phyloP scores from a whole-genome alignment of 2,888 invertebrate genomes.

The Phyto melanocephala region DNA sequence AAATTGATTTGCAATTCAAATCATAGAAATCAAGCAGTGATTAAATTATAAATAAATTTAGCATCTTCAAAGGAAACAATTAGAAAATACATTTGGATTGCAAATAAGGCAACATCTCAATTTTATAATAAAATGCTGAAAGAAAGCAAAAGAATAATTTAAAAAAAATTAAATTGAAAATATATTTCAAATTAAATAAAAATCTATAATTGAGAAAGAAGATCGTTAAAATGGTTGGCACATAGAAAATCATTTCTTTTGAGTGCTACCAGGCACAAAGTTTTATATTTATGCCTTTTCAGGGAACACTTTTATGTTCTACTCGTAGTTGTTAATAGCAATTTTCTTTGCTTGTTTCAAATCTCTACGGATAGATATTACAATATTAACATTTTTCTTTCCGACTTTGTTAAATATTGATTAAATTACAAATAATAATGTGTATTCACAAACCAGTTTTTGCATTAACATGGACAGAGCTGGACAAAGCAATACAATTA shows the following conservation, averaged over 20 bases:
- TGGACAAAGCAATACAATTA: not conserved
- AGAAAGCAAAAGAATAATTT: no score
- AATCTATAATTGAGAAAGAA: not conserved
- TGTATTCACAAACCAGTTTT: no score
- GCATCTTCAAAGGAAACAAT: not conserved
- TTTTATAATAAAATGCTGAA: not conserved
- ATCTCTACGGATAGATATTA: not conserved
- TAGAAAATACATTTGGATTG: not conserved
- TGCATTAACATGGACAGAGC: no score
- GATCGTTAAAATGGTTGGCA: not conserved
- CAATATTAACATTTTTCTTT: not conserved
- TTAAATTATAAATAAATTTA: not conserved
- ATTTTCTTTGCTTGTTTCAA: not conserved
- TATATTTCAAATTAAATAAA: not conserved
- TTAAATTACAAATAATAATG: not conserved
- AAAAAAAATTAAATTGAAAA: not conserved
- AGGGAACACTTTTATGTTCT: not conserved
- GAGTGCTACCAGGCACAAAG: not conserved
- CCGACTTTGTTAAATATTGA: not conserved
- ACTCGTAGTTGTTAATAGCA: not conserved
- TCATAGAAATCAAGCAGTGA: not conserved
- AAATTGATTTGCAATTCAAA: slow-evolving; percentile 6
- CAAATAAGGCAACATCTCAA: not conserved
- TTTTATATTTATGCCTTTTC: not conserved
- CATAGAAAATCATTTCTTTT: not conserved